phyloP scores from a whole-genome alignment of 1,140 invertebrate genomes.

The Hestina assimilis region DNA sequence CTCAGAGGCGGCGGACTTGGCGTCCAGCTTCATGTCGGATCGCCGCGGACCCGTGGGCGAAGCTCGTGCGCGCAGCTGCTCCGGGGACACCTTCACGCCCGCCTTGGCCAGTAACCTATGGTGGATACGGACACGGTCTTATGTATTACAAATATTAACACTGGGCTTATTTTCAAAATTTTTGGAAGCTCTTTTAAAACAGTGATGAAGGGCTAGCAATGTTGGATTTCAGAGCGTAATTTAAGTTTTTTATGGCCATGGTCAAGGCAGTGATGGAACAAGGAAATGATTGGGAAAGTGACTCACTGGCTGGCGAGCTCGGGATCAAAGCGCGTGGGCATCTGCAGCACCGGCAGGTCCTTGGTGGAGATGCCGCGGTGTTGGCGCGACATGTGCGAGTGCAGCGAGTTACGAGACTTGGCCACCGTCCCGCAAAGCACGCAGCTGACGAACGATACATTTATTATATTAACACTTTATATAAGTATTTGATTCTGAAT shows the following conservation, averaged over 20 bases:
- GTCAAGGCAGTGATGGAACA: no score
- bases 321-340: slow-evolving; percentile 94
- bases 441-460: slow-evolving; percentile 79
- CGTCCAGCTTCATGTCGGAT: slow-evolving; percentile 86
- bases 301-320: slow-evolving; percentile 86
- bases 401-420: slow-evolving; percentile 92
- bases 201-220: no score
- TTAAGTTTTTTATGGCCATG: no score
- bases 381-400: slow-evolving; percentile 95
- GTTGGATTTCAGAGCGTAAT: no score
- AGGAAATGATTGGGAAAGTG: no score
- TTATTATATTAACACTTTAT: slow-evolving; percentile 3
- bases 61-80: slow-evolving; percentile 87
- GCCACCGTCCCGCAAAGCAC: slow-evolving; percentile 94
- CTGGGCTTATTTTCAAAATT: no score
- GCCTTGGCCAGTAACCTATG: slow-evolving; percentile 88
- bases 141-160: no score
- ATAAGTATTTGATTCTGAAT: no score
- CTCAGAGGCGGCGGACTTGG: slow-evolving; percentile 83
- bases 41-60: slow-evolving; percentile 90
- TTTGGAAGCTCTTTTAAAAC: no score
- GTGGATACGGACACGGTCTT: no score
- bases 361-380: slow-evolving; percentile 95
- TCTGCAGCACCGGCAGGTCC: slow-evolving; percentile 92
- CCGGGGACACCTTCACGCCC: slow-evolving; percentile 91